Base-by-base conservation (phyloP, 2,888 invertebrate species). In the Latrodectus hesperus region DNA sequence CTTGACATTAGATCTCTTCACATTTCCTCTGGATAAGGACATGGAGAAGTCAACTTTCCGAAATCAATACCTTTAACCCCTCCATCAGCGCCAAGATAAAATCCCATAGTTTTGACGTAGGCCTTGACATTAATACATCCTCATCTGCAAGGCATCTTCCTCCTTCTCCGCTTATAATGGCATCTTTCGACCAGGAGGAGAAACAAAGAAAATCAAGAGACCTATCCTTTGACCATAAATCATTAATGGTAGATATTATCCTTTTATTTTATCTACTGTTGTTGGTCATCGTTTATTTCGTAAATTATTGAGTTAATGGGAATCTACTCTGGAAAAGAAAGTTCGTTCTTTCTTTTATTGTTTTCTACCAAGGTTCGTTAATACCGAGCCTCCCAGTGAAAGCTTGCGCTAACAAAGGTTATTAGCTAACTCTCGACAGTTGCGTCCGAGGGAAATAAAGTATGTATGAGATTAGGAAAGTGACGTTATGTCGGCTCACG, bases 201-300 rank as follows among this genome's bases (percentile, higher is more conserved):
- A 72, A 60, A 70, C 49, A 53, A 65, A 75, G 52, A 72, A 84
- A 64, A 72, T 65, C 49, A 77, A 67, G 67, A 51, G 53, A 12
- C 70, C 73, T 78, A 84, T 79, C 78, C 77, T 64, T 74, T 76
- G 60, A 65, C 72, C 51, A 49, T 76, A 75, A 70, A 87, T 86
- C 86, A 86, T 77, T 81, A 87, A 87, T 87, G 86, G 77, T n/a
- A 76, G 86, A 87, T 87, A 87, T 87, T 87, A 87, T 81, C 81
- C 75, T 77, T 87, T 87, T 77, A 67, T 86, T 86, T 81, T 76
- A 76, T 67, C 71, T 75, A 26, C 74, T 75, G 26, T 80, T 71
- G 70, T 55, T 65, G 81, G 86, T 73, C 81, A 73, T 81, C 81
- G 73, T 76, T 80, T 81, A 87, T 81, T 77, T 77, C 77, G 75